phyloP scores from a whole-genome alignment of 1,140 invertebrate species.

The Hycleus cichorii region DNA sequence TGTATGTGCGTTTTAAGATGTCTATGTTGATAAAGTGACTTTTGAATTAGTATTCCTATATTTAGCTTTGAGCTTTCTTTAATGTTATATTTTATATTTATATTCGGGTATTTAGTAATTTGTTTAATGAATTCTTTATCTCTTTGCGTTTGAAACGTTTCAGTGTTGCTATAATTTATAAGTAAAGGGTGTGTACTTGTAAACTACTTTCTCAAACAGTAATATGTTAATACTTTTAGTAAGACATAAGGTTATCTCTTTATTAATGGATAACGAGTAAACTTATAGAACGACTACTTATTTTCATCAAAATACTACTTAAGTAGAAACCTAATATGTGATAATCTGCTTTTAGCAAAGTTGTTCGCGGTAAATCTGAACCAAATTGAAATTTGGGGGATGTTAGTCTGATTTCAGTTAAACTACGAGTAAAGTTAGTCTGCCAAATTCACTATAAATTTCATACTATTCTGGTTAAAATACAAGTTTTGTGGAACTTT shows the following conservation, averaged over 20 bases:
- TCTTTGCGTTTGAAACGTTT: background rate
- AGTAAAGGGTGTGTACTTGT: background rate
- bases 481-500: too few relatives aligned
- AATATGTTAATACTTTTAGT: background rate
- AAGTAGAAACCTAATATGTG: constrained; percentile 20
- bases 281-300: constrained; percentile 8
- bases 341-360: constrained; percentile 20
- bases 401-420: constrained; percentile 18
- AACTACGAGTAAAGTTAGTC: constrained; percentile 19
- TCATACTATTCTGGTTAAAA: too few relatives aligned
- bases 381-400: constrained; percentile 22
- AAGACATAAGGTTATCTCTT: constrained; percentile 3
- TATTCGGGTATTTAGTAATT: too few relatives aligned
- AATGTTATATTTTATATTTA: too few relatives aligned
- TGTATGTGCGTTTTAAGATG: too few relatives aligned
- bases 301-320: constrained; percentile 10
- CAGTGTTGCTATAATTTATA: background rate
- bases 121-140: too few relatives aligned
- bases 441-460: too few relatives aligned
- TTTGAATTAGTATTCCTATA: too few relatives aligned
- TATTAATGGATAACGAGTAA: constrained; percentile 8
- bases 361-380: constrained; percentile 19
- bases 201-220: background rate
- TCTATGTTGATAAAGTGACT: too few relatives aligned
- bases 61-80: too few relatives aligned